A percentile compares a stretch with the other conserved stretches of the same genome.
Conservation (phyloP, 1,140 invertebrate genomes). For the Drosophila subobscura region DNA sequence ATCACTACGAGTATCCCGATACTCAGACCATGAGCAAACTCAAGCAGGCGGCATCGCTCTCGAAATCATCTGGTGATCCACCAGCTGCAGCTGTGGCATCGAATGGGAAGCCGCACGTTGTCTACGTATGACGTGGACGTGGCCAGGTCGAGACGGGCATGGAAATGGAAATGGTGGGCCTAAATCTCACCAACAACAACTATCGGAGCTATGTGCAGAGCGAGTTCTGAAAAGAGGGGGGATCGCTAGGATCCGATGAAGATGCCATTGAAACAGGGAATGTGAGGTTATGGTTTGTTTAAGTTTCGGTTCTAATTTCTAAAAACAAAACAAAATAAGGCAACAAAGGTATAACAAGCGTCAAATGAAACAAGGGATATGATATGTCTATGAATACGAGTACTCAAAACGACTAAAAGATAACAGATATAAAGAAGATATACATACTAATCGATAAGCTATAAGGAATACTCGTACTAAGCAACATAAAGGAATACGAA, state of each 20-base stretch:
- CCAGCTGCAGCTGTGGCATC: not conserved
- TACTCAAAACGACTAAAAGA: slow-evolving; percentile 44
- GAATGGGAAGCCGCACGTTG: slow-evolving; percentile 77
- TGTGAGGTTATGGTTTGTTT: slow-evolving; percentile 34
- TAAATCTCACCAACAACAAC: slow-evolving; percentile 63
- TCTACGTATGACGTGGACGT: slow-evolving; percentile 83
- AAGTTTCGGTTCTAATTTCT: slow-evolving; percentile 25
- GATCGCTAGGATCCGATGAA: not conserved
- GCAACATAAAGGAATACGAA: no score
- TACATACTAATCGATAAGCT: slow-evolving; percentile 50
- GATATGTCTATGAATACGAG: slow-evolving; percentile 75
- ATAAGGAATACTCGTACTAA: slow-evolving; percentile 8
- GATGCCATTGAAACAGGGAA: slow-evolving; percentile 33
- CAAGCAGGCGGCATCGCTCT: slow-evolving; percentile 64
- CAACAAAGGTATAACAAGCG: slow-evolving; percentile 82
- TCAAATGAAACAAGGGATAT: slow-evolving; percentile 83
- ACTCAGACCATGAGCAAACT: slow-evolving; percentile 78
- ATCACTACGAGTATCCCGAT: slow-evolving; percentile 83
- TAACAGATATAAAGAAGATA: slow-evolving; percentile 48
- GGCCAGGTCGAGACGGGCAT: slow-evolving; percentile 18
- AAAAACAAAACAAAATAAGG: slow-evolving; percentile 28
- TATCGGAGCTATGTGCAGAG: slow-evolving; percentile 72
- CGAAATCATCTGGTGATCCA: slow-evolving; percentile 28
- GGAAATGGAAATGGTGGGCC: slow-evolving; percentile 59
- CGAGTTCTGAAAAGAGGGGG: slow-evolving; percentile 48